phyloP scores from a whole-genome alignment of 2,888 invertebrate species.

The Drosophila greeni region DNA sequence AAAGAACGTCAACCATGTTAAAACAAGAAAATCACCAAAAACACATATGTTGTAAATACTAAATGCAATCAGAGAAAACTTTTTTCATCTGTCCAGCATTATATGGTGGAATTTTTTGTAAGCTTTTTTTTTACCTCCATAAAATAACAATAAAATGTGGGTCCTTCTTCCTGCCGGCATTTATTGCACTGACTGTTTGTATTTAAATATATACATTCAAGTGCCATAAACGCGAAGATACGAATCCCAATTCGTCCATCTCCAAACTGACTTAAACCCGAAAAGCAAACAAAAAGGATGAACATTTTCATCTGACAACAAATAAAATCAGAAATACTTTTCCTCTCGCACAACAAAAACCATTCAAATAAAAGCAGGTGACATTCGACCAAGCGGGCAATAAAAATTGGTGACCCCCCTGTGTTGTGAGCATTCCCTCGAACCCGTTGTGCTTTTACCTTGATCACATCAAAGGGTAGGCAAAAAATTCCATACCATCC shows the following conservation, averaged over 20 bases:
- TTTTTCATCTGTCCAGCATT: conserved; percentile 31
- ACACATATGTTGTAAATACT: conserved; percentile 27
- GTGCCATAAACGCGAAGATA: conserved; percentile 45
- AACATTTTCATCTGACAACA: conserved; percentile 22
- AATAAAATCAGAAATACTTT: conserved; percentile 55
- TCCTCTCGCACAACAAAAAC: conserved; percentile 39
- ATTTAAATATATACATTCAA: conserved; percentile 41
- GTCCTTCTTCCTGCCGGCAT: conserved; percentile 22
- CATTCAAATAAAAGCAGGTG: conserved; percentile 62
- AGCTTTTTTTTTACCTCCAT: conserved; percentile 11
- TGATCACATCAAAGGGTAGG: conserved; percentile 39
- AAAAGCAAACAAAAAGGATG: conserved; percentile 9
- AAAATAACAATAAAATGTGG: conserved; percentile 43
- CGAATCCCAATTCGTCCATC: conserved; percentile 43
- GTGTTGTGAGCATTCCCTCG: background rate
- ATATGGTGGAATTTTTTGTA: conserved; percentile 25
- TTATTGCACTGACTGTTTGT: conserved; percentile 31
- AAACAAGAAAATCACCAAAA: background rate
- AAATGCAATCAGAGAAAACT: conserved; percentile 39
- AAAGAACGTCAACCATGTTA: background rate
- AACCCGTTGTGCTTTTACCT: conserved; percentile 3
- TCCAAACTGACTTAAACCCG: conserved; percentile 1
- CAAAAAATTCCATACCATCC: conserved; percentile 37
- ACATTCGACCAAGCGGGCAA: conserved; percentile 55
- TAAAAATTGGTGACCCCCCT: conserved; percentile 34